These are phyloP conservation scores for Cynocephalus volans DNA, from an alignment of 2,113 vertebrate species.

Conservation along the genomic window DNA sequence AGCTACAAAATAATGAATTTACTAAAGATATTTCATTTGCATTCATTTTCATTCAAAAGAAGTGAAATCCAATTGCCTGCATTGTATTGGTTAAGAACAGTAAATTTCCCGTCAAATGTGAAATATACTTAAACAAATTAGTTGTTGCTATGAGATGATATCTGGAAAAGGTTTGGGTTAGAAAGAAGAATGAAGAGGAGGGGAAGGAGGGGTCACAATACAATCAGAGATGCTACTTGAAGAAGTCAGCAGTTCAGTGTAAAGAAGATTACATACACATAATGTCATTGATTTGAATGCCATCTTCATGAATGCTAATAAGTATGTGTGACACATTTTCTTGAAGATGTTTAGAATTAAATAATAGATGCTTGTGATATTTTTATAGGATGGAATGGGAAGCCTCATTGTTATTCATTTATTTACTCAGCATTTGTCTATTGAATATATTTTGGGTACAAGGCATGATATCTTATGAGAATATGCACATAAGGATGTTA, in stretches of 20 bases:
- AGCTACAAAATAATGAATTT: not conserved
- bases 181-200: not conserved
- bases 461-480: not conserved
- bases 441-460: not conserved
- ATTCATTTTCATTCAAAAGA: not conserved
- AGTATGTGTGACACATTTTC: not conserved
- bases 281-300: not conserved
- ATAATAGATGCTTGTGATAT: not conserved
- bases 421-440: not conserved
- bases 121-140: not conserved
- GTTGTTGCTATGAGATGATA: not conserved
- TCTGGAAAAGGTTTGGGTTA: not conserved
- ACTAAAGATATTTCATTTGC: not conserved
- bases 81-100: not conserved
- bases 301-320: not conserved
- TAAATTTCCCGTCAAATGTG: not conserved
- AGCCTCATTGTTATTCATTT: not conserved
- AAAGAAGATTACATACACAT: too few relatives aligned
- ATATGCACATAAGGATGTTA: not conserved
- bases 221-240: not conserved
- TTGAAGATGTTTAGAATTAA: conserved; percentile 5
- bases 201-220: not conserved
- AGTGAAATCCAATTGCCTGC: not conserved
- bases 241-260: not conserved
- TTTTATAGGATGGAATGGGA: not conserved